Conservation (phyloP, 2,797 vertebrate species). For the Cryptoblepharus egeriae region DNA sequence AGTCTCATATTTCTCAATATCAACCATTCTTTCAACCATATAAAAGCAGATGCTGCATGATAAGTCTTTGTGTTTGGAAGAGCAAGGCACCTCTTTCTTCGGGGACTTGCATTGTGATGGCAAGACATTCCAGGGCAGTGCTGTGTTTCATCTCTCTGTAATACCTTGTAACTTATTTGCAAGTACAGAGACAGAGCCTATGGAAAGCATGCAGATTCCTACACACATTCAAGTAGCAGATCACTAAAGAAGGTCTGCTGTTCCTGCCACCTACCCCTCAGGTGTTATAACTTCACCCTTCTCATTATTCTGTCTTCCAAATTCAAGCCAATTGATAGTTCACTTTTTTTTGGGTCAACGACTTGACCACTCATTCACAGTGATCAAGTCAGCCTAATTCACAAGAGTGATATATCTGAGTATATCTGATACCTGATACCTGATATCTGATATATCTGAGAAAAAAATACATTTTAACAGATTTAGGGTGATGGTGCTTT, state of each 20-base stretch:
- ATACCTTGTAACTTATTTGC: background rate
- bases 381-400: conserved; percentile 1
- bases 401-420: background rate
- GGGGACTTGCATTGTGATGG: background rate
- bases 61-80: no score
- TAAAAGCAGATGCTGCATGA: no score
- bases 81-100: no score
- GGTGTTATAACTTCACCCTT: no score
- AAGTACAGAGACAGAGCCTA: background rate
- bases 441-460: no score
- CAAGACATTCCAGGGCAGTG: background rate
- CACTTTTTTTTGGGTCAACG: background rate
- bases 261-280: no score
- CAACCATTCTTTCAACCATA: no score
- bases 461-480: background rate
- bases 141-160: background rate
- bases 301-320: no score
- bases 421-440: no score
- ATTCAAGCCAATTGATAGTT: background rate
- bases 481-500: conserved; percentile 12
- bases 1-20: no score
- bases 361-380: background rate
- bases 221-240: background rate
- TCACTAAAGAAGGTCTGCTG: background rate
- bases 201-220: background rate